phyloP scores from a whole-genome alignment of 2,888 invertebrate genomes.

The Dryobotodes eremita region DNA sequence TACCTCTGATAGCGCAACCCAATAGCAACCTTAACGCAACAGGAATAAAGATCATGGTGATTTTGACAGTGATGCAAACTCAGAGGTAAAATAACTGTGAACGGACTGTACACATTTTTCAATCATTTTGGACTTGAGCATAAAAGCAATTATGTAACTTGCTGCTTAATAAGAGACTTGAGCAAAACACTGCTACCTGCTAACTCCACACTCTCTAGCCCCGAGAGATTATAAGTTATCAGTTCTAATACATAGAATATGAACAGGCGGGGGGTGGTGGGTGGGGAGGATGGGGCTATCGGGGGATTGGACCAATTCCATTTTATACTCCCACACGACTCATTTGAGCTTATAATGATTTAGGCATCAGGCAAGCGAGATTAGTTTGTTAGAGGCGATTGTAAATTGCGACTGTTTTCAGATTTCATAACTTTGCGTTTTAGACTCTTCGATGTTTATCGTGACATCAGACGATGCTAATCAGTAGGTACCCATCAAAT shows the following conservation, averaged over 20 bases:
- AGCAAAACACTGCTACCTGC: slow-evolving; percentile 10
- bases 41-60: too few species aligned
- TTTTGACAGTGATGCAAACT: too few species aligned
- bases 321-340: slow-evolving; percentile 39
- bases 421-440: neutral
- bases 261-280: neutral
- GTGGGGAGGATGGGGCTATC: neutral
- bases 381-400: neutral
- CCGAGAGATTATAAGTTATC: slow-evolving; percentile 45
- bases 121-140: neutral
- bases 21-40: too few species aligned
- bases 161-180: neutral
- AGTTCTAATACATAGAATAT: slow-evolving; percentile 56
- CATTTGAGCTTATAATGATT: slow-evolving; percentile 27
- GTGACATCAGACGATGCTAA: neutral
- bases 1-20: too few species aligned
- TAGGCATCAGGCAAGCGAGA: slow-evolving; percentile 1
- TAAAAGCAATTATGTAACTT: slow-evolving; percentile 17
- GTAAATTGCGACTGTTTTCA: neutral
- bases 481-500: neutral
- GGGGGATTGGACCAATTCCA: slow-evolving; percentile 32
- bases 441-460: neutral
- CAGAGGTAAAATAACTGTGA: too few species aligned
- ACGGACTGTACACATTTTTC: neutral
- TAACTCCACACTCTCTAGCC: slow-evolving; percentile 10